These are phyloP conservation scores for Venustoraphidia nigricollis DNA, from an alignment of 2,888 invertebrate genomes.

Conservation along the genomic window DNA sequence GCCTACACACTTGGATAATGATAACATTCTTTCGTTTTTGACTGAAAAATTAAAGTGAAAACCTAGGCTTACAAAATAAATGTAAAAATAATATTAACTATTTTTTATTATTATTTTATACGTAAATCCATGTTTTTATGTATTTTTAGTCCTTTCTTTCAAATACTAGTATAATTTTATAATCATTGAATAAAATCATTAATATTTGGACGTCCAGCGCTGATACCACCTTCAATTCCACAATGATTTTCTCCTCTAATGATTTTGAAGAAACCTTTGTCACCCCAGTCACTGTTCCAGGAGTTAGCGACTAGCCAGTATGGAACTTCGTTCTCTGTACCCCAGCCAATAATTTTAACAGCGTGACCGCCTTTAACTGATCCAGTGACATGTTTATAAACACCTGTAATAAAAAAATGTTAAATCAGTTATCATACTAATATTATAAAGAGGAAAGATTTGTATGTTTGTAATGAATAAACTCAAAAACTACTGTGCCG, in stretches of 20 bases:
- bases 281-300: conserved; percentile 47
- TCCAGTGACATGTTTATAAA: conserved; percentile 56
- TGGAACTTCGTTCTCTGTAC: conserved; percentile 31
- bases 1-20: too few species aligned
- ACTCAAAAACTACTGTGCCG: too few species aligned
- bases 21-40: too few species aligned
- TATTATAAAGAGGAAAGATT: too few species aligned
- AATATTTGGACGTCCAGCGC: conserved; percentile 6
- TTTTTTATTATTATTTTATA: too few species aligned
- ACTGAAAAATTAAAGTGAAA: too few species aligned
- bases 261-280: conserved; percentile 39
- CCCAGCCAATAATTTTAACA: conserved; percentile 43
- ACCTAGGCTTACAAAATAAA: too few species aligned
- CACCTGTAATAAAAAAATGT: conserved; percentile 26
- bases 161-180: too few species aligned
- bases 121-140: too few species aligned
- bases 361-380: conserved; percentile 51
- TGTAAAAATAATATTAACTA: too few species aligned
- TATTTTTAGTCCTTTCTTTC: too few species aligned
- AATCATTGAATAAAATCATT: conserved; percentile 4
- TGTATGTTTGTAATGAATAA: too few species aligned
- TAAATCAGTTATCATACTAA: not conserved
- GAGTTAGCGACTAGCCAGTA: conserved; percentile 47
- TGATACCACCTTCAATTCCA: conserved; percentile 6
- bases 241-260: conserved; percentile 25